phyloP scores from a whole-genome alignment of 2,797 vertebrate genomes.

The Microctenopoma steveboyesi region DNA sequence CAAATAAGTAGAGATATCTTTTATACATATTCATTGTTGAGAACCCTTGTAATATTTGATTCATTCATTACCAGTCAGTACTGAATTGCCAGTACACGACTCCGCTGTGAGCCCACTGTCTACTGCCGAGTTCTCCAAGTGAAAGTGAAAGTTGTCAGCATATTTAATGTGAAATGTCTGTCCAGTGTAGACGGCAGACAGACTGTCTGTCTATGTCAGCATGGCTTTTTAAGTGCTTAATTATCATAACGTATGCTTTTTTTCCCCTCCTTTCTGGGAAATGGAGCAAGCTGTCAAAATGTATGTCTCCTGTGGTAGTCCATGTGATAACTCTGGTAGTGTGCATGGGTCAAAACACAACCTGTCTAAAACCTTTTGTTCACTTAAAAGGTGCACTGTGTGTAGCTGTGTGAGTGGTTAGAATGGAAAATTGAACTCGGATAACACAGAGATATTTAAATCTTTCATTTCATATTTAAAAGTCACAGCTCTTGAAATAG shows the following conservation, averaged over 20 bases:
- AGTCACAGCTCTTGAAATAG: no score
- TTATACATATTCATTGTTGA: background rate
- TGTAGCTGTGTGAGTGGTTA: background rate
- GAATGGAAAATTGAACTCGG: background rate
- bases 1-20: slow-evolving; percentile 4
- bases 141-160: slow-evolving; percentile 36
- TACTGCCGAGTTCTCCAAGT: slow-evolving; percentile 32
- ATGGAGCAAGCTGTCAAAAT: slow-evolving; percentile 45
- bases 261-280: slow-evolving; percentile 37
- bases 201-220: slow-evolving; percentile 55
- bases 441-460: background rate
- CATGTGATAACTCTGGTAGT: slow-evolving; percentile 12
- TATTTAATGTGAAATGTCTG: slow-evolving; percentile 46
- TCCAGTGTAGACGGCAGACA: slow-evolving; percentile 27
- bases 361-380: slow-evolving; percentile 11
- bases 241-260: slow-evolving; percentile 50
- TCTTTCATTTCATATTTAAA: no score
- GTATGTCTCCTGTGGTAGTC: background rate
- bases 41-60: slow-evolving; percentile 1
- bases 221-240: slow-evolving; percentile 49
- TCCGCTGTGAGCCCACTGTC: slow-evolving; percentile 16
- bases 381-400: slow-evolving; percentile 6
- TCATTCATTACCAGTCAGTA: slow-evolving; percentile 16
- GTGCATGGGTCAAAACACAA: slow-evolving; percentile 5
- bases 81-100: slow-evolving; percentile 22